These are phyloP conservation scores for Andrena haemorrhoa DNA, from an alignment of 2,888 invertebrate genomes.

Conservation along the genomic window DNA sequence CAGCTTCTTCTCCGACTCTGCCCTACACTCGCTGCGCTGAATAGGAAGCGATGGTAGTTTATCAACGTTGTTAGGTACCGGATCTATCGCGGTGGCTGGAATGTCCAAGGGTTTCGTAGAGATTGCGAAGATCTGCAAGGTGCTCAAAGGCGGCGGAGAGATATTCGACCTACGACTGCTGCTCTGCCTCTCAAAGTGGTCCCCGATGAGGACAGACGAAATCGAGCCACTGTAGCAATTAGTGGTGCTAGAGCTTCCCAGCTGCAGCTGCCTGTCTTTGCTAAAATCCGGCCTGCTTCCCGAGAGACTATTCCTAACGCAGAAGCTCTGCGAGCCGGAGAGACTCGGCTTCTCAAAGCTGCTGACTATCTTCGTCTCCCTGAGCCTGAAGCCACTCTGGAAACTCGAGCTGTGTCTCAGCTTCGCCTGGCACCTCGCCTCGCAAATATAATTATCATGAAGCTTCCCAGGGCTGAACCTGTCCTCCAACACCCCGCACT, in stretches of 20 bases:
- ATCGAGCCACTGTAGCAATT: conserved; percentile 67
- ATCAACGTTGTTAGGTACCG: conserved; percentile 76
- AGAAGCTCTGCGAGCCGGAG: conserved; percentile 70
- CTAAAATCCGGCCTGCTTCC: neutral
- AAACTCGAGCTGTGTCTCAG: conserved; percentile 76
- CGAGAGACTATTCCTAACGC: neutral
- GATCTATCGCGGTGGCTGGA: conserved; percentile 70
- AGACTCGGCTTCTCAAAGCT: conserved; percentile 57
- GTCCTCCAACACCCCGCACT: conserved; percentile 63
- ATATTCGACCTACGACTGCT: conserved; percentile 43
- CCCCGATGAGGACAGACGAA: conserved; percentile 51
- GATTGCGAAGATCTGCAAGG: conserved; percentile 82
- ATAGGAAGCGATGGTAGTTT: conserved; percentile 79
- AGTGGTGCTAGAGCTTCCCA: conserved; percentile 70
- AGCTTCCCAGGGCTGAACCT: conserved; percentile 60
- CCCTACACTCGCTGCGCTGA: conserved; percentile 60
- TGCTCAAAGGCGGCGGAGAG: conserved; percentile 80
- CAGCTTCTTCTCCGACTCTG: conserved; percentile 76
- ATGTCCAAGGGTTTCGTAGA: conserved; percentile 81
- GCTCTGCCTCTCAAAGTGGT: conserved; percentile 19
- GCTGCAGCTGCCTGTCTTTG: conserved; percentile 48
- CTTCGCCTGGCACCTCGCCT: conserved; percentile 64
- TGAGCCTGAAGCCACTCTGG: conserved; percentile 58
- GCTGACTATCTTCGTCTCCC: conserved; percentile 66
- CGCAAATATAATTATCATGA: conserved; percentile 72